Evolutionary conservation across 2,888 invertebrate genomes (phyloP).

Genomic region (Sphinx pinastri): DNA sequence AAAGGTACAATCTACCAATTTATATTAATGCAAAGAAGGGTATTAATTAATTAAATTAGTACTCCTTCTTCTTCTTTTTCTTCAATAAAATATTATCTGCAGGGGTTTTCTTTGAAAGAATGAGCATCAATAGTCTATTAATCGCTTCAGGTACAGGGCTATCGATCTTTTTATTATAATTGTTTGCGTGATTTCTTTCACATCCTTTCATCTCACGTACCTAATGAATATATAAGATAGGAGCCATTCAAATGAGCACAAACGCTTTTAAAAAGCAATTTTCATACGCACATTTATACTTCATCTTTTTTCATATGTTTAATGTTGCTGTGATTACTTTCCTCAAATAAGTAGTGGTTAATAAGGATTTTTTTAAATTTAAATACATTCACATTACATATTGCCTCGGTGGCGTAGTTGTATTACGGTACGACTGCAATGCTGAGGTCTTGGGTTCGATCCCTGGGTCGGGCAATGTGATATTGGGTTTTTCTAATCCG

Average conservation of each 20-base stretch:
- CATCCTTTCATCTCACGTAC: constrained; percentile 2
- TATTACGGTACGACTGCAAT: too few species aligned
- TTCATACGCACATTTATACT: constrained; percentile 32
- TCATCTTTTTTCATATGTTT: neutral
- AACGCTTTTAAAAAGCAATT: constrained; percentile 50
- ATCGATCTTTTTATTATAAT: constrained; percentile 55
- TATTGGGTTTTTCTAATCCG: too few species aligned
- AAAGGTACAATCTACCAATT: too few species aligned
- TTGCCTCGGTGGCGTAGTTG: too few species aligned
- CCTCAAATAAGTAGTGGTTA: neutral
- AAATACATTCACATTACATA: too few species aligned
- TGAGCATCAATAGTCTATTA: neutral
- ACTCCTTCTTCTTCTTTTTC: too few species aligned
- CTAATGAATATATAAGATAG: constrained; percentile 23
- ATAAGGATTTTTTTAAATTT: too few species aligned
- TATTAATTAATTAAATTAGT: too few species aligned
- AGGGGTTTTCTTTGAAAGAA: neutral
- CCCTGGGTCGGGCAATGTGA: too few species aligned
- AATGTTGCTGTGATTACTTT: neutral
- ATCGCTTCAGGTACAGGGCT: neutral
- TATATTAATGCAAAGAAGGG: too few species aligned
- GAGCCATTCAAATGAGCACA: constrained; percentile 34
- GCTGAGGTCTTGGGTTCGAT: too few species aligned
- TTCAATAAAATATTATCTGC: too few species aligned
- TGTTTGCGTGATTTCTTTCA: constrained; percentile 54